These are phyloP conservation scores for Pseudomyrmex dendroicus DNA, from an alignment of 1,140 invertebrate species.

Conservation along the genomic window DNA sequence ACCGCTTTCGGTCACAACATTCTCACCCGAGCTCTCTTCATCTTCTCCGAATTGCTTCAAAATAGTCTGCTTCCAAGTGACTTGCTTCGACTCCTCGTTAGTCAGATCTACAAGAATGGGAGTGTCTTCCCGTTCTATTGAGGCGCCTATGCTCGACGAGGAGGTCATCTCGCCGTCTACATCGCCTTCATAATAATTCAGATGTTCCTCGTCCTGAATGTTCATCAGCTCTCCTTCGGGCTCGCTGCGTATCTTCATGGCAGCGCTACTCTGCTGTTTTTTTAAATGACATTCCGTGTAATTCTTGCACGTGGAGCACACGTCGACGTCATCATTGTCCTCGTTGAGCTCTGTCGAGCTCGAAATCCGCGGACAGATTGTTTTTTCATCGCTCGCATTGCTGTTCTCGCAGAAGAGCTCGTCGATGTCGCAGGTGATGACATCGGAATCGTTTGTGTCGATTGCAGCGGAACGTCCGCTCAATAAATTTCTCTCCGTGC, in stretches of 20 bases:
- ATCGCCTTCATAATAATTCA: constrained; percentile 24
- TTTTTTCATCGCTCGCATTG: not conserved
- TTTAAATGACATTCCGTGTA: constrained; percentile 34
- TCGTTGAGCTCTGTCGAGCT: constrained; percentile 28
- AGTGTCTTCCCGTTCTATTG: not conserved
- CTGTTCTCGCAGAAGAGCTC: constrained; percentile 22
- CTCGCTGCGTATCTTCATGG: not conserved
- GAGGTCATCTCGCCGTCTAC: not conserved
- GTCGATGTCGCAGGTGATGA: constrained; percentile 8
- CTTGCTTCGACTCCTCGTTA: constrained; percentile 48
- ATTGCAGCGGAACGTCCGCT: not conserved
- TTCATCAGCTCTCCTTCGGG: not conserved
- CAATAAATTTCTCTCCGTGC: not conserved
- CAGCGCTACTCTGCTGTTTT: not conserved
- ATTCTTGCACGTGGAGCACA: constrained; percentile 44
- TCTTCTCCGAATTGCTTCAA: constrained; percentile 41
- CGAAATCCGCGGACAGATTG: constrained; percentile 6
- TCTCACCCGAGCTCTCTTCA: constrained; percentile 39
- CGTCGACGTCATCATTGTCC: not conserved
- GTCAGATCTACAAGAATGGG: constrained; percentile 67
- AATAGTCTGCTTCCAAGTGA: constrained; percentile 54
- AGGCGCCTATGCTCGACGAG: not conserved
- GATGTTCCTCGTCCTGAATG: not conserved
- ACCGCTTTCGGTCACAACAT: not conserved
- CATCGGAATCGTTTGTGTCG: not conserved